Base-by-base conservation (phyloP, 2,888 invertebrate species). In the Brachypalpus laphriformis region DNA sequence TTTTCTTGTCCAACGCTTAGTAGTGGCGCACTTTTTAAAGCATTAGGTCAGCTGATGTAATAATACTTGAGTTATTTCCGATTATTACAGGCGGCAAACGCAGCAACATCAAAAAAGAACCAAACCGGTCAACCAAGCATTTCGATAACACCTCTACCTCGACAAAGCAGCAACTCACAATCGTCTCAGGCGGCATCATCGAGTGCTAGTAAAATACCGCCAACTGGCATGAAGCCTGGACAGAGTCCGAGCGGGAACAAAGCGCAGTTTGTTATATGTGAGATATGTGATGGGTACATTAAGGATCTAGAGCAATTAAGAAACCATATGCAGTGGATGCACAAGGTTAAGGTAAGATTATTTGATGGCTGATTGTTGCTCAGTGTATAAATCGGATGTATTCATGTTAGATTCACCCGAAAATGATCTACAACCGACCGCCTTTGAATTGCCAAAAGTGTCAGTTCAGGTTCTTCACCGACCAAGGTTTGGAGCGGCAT, bases 311-410 rank as follows among this genome's bases (percentile, higher is more conserved):
- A 98, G 89, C 98, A 98, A 90, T 93, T 98, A 86, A 94, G 98
- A 87, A 98, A 98, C 91, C 98, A 98, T 91, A 98, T 98, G 97
- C 98, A 98, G 90, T 98, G 98, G 97, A 98, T 98, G 91, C 98
- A 98, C 92, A 98, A 98, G 94, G 97, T 98, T 88, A 98, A 98
- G 92, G 92, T 92, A 77, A 71, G 51, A 25, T 25, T n/a, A n/a
- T 31, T 9, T 25, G 11, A 1, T 9, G 2, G n/a, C n/a, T 22
- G 14, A 7, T 22, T 8, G 42, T 0, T 9, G 2, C n/a, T 49
- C 2, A 14, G 54, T n/a, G 28, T 22, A 7, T 8, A 9, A 0
- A 34, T 45, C 31, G 28, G 11, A 5, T 22, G 51, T 7, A 57
- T 34, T 49, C 40, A n/a, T 63, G 87, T 1, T 61, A 92, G 92